Conservation (phyloP, 2,797 vertebrate species). For the Clarias fuscus region DNA sequence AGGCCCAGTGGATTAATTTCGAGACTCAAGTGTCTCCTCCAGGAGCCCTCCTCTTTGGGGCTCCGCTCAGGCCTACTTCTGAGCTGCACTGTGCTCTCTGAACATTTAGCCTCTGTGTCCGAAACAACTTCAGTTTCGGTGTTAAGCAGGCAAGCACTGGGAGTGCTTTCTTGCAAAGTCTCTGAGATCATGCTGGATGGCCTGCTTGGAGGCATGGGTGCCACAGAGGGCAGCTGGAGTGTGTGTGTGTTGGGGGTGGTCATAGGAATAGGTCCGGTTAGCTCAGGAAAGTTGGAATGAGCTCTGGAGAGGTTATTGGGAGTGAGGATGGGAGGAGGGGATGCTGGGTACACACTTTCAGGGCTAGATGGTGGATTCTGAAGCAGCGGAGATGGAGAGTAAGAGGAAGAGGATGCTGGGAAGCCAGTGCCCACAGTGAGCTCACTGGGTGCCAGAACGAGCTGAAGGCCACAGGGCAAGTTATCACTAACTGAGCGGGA, state of each 20-base stretch:
- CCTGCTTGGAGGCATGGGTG: conserved; percentile 71
- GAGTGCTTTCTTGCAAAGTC: conserved; percentile 62
- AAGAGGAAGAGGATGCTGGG: conserved; percentile 78
- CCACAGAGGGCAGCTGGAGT: conserved; percentile 78
- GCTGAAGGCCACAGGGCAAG: conserved; percentile 87
- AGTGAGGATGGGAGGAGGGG: conserved; percentile 68
- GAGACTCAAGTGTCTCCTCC: conserved; percentile 89
- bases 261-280: conserved; percentile 72
- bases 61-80: conserved; percentile 64
- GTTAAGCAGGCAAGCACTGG: conserved; percentile 62
- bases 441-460: conserved; percentile 88
- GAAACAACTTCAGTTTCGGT: conserved; percentile 56
- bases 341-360: conserved; percentile 56
- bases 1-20: conserved; percentile 85
- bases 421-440: conserved; percentile 86
- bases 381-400: conserved; percentile 66
- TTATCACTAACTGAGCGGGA: conserved; percentile 85
- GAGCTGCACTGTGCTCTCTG: conserved; percentile 60
- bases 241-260: conserved; percentile 77
- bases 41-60: conserved; percentile 80
- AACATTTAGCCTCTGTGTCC: conserved; percentile 48
- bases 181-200: conserved; percentile 73
- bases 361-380: conserved; percentile 70
- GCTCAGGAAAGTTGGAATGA: conserved; percentile 67
- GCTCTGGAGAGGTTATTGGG: conserved; percentile 76